Base-by-base conservation (phyloP, 2,113 vertebrate genomes). In the Tupaia chinensis region DNA sequence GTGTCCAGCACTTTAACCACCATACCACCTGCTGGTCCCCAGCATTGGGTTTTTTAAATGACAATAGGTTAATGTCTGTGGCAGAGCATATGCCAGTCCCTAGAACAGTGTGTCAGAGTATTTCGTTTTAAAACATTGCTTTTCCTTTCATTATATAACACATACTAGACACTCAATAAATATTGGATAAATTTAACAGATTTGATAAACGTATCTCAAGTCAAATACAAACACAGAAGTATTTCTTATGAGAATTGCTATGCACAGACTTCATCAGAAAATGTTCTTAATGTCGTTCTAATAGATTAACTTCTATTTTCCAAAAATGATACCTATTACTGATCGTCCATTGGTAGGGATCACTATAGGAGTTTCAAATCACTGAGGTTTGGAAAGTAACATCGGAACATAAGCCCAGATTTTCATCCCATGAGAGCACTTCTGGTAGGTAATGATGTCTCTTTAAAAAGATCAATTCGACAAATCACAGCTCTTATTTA, bases 201-300 rank as follows among this genome's bases (percentile, higher is more conserved):
- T 10, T 70, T 94, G 17, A 63, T 83, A 73, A 92, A 10, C 11
- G 96, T 91, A 68, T 81, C 23, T 9, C 63, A 93, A 80, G 19
- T 58, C 66, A 77, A 61, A 90, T 58, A 78, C 7, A 84, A 34
- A 53, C 8, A 84, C 44, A 80, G 53, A 83, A 82, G 5, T 20
- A 76, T 68, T 93, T 88, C 27, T 25, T 92, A 1, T 7, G 74
- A 15, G 32, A 86, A 91, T 25, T 63, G 66, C 79, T 78, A 89
- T 20, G 19, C 32, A 73, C 7, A 60, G 17, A 70, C 34, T 58
- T 89, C 34, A 82, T 81, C 23, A 17, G 27, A 61, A 74, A 90
- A 9, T 13, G 25, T 69, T 91, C 56, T 69, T 22, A 87, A 53
- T 25, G 3, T 84, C 3, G 85, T 73, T 58, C 20, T 92, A 73